phyloP scores from a whole-genome alignment of 2,113 vertebrate species.

The Oriolus oriolus region DNA sequence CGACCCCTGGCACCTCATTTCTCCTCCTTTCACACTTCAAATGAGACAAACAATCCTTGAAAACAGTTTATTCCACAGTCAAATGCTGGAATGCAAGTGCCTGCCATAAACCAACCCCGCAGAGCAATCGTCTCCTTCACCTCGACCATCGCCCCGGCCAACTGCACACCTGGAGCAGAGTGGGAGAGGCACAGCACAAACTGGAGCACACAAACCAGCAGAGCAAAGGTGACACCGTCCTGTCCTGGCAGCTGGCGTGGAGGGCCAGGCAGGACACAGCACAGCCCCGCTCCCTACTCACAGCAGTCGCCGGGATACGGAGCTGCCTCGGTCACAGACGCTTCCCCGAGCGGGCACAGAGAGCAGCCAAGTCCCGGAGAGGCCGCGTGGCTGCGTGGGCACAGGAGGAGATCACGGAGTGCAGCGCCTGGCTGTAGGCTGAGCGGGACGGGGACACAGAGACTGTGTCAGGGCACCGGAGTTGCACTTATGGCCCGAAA shows the following conservation, averaged over 20 bases:
- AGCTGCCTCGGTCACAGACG: neutral
- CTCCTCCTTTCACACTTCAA: neutral
- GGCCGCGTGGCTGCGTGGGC: conserved; percentile 10
- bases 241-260: neutral
- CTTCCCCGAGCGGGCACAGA: conserved; percentile 3
- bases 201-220: neutral
- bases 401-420: conserved; percentile 78
- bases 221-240: neutral
- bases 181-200: neutral
- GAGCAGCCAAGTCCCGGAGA: conserved; percentile 53
- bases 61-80: neutral
- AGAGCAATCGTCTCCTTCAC: neutral
- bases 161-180: neutral
- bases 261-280: neutral
- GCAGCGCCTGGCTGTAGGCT: conserved; percentile 83
- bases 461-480: rapidly evolving
- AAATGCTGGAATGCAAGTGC: neutral
- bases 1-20: neutral
- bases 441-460: neutral
- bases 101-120: neutral
- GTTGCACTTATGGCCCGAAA: rapidly evolving
- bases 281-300: neutral
- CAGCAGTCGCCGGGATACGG: rapidly evolving
- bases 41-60: neutral
- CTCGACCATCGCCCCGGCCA: rapidly evolving